Conservation (phyloP, 2,113 vertebrate genomes). For the Catharus fuscescens region DNA sequence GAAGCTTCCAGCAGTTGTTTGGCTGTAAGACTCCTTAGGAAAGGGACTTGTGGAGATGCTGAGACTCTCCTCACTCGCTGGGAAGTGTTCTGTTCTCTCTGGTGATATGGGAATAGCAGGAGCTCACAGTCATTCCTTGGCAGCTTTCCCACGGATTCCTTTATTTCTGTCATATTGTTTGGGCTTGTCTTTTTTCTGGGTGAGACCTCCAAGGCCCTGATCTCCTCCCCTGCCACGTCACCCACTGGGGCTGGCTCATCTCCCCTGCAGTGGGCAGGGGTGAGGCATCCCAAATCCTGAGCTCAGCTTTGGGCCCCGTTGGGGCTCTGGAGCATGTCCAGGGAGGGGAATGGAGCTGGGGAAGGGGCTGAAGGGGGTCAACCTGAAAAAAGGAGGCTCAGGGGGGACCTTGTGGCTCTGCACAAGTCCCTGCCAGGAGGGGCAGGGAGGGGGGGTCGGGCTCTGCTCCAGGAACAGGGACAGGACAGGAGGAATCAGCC, state of each 20-base stretch:
- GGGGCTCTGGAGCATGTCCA: background rate
- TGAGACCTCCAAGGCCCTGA: background rate
- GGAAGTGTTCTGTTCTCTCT: background rate
- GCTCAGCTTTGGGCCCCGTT: background rate
- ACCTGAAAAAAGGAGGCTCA: background rate
- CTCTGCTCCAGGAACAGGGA: background rate
- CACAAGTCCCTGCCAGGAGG: background rate
- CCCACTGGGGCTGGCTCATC: background rate
- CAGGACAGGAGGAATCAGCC: background rate
- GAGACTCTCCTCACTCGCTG: accelerated
- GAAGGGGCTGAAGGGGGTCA: background rate
- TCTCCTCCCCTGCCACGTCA: background rate
- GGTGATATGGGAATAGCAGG: accelerated
- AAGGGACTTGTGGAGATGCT: background rate
- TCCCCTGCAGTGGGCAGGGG: background rate
- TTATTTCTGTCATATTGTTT: background rate
- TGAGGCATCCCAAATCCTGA: background rate
- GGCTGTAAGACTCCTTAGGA: background rate
- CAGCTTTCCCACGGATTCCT: background rate
- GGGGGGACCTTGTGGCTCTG: background rate
- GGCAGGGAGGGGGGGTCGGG: background rate
- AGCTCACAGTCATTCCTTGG: background rate
- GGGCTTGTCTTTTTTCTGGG: background rate
- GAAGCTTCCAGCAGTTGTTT: background rate
- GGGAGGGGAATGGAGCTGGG: background rate